Conservation (phyloP, 2,888 invertebrate species). For the Mycalesis mineus region DNA sequence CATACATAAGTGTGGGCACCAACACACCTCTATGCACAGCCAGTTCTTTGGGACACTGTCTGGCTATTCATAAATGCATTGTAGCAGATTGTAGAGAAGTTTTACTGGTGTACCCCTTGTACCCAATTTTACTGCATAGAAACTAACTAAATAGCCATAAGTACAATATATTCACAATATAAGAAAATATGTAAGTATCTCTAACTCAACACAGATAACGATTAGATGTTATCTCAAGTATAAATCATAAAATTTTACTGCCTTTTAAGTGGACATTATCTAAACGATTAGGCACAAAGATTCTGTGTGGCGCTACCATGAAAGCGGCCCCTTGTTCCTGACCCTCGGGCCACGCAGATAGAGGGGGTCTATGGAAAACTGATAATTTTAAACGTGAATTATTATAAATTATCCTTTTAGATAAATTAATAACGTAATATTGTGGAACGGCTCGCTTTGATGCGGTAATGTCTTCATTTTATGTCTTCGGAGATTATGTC, state of each 20-base stretch:
- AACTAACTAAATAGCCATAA: too few species aligned
- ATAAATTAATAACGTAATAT: constrained; percentile 27
- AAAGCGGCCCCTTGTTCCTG: constrained; percentile 45
- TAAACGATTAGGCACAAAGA: constrained; percentile 60
- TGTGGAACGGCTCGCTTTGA: constrained; percentile 11
- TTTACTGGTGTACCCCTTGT: too few species aligned
- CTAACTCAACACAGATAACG: constrained; percentile 16
- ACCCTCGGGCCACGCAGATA: constrained; percentile 55
- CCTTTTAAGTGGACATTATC: constrained; percentile 67
- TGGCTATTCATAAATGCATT: too few species aligned
- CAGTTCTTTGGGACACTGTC: too few species aligned
- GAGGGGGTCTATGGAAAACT: constrained; percentile 38
- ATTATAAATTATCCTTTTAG: constrained; percentile 21
- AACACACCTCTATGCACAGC: too few species aligned
- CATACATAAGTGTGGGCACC: too few species aligned
- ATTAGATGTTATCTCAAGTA: constrained; percentile 46
- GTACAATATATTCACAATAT: too few species aligned
- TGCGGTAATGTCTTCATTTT: background rate
- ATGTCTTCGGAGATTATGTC: constrained; percentile 3
- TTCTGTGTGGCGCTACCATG: constrained; percentile 42
- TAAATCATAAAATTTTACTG: constrained; percentile 69
- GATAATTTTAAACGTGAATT: constrained; percentile 38
- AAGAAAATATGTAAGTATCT: too few species aligned
- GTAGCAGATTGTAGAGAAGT: too few species aligned
- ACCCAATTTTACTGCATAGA: too few species aligned